A percentile compares a stretch with the other conserved stretches of the same genome.
These are phyloP conservation scores for Apoda limacodes DNA, from an alignment of 2,888 invertebrate species.

Conservation along the genomic window DNA sequence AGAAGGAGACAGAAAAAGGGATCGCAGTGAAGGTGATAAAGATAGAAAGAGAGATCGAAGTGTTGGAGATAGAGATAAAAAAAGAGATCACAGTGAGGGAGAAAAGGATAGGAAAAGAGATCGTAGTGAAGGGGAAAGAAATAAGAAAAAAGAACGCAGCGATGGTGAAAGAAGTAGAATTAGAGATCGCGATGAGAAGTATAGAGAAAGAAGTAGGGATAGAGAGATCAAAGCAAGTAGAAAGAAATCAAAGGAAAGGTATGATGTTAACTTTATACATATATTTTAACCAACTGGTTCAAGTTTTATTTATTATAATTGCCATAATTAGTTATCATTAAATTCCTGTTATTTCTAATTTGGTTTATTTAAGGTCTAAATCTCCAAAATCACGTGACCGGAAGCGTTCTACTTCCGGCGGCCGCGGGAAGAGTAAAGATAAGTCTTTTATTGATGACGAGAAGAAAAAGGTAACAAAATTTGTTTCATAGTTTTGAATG, in stretches of 20 bases:
- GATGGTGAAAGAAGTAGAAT: background rate
- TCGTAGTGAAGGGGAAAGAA: conserved; percentile 18
- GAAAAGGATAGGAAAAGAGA: conserved; percentile 19
- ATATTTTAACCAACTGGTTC: no score
- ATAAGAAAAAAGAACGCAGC: conserved; percentile 14
- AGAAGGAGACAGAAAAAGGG: conserved; percentile 21
- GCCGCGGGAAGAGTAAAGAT: conserved; percentile 24
- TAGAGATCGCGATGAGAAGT: no score
- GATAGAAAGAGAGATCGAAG: conserved; percentile 25
- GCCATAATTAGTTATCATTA: background rate
- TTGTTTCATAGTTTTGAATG: no score
- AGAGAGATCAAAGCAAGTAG: conserved; percentile 18
- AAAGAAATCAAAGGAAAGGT: no score
- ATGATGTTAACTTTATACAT: no score
- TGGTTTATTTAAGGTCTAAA: conserved; percentile 21
- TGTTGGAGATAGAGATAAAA: no score
- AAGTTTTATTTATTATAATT: no score
- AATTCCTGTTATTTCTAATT: no score
- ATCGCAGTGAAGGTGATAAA: conserved; percentile 16
- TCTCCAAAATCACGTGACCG: conserved; percentile 28
- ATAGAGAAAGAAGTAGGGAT: conserved; percentile 19
- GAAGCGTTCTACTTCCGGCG: conserved; percentile 23
- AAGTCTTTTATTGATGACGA: conserved; percentile 30
- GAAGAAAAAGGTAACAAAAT: conserved; percentile 38
- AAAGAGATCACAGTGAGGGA: conserved; percentile 27